These are phyloP conservation scores for Muschampia plurimacula DNA, from an alignment of 2,888 invertebrate genomes.

Conservation along the genomic window DNA sequence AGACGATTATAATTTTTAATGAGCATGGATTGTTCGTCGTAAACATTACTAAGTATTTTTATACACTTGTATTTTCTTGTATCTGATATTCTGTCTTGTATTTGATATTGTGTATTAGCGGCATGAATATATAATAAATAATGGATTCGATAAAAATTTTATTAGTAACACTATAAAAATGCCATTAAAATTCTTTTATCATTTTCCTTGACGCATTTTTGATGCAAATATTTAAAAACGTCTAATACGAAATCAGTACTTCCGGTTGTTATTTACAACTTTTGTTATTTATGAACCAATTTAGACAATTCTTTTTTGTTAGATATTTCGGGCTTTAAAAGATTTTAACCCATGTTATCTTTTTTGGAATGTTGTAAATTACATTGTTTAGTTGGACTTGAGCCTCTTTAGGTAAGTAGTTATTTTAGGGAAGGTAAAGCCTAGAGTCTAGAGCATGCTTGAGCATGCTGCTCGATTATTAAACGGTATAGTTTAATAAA, in stretches of 20 bases:
- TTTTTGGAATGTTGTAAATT: no score
- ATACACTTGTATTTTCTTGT: background rate
- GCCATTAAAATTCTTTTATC: slow-evolving; percentile 1
- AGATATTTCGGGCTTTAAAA: no score
- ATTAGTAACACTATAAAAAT: background rate
- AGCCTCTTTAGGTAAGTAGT: no score
- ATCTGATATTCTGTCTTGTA: background rate
- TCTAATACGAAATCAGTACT: background rate
- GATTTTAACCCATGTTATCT: no score
- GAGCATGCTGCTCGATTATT: no score
- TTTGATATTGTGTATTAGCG: background rate
- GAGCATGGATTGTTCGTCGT: slow-evolving; percentile 20
- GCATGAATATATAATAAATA: background rate
- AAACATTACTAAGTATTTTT: slow-evolving; percentile 10
- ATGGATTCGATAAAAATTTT: background rate
- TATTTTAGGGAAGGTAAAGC: no score
- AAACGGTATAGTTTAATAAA: no score
- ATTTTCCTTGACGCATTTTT: background rate
- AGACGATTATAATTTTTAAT: slow-evolving; percentile 57
- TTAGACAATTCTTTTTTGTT: no score
- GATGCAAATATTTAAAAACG: background rate
- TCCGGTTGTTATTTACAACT: background rate
- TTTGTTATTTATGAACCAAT: no score
- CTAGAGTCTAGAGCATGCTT: no score
- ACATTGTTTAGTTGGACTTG: no score